phyloP scores from a whole-genome alignment of 2,888 invertebrate genomes.

The Labia minor region DNA sequence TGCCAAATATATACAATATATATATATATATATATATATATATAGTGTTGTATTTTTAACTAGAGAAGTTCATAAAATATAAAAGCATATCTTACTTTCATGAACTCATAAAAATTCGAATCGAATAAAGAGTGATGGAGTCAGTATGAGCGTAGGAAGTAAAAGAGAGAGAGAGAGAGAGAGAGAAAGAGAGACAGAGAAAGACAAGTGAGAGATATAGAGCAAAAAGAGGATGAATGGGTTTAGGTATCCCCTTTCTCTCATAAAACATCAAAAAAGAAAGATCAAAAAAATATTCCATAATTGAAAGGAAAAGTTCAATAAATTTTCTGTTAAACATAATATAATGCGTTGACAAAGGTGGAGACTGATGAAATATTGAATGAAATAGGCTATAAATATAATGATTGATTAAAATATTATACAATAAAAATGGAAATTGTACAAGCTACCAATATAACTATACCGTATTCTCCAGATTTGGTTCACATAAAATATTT shows the following conservation, averaged over 20 bases:
- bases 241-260: conserved; percentile 19
- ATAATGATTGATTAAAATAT: too few species aligned
- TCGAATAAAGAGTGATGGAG: conserved; percentile 15
- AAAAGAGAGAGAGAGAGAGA: conserved; percentile 25
- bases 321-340: background rate
- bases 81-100: conserved; percentile 1
- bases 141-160: conserved; percentile 16
- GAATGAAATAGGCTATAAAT: too few species aligned
- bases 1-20: too few species aligned
- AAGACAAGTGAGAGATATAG: conserved; percentile 25
- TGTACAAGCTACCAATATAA: too few species aligned
- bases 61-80: background rate
- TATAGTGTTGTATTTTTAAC: too few species aligned
- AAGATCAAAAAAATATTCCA: background rate
- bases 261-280: too few species aligned
- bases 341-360: too few species aligned
- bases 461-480: too few species aligned
- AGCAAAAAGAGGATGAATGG: conserved; percentile 24
- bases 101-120: conserved; percentile 2
- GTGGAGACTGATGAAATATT: too few species aligned
- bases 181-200: conserved; percentile 21
- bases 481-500: too few species aligned
- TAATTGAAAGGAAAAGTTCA: conserved; percentile 13
- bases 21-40: too few species aligned
- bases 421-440: too few species aligned